These are phyloP conservation scores for Bombus ignitus DNA, from an alignment of 1,140 invertebrate genomes.

Conservation along the genomic window DNA sequence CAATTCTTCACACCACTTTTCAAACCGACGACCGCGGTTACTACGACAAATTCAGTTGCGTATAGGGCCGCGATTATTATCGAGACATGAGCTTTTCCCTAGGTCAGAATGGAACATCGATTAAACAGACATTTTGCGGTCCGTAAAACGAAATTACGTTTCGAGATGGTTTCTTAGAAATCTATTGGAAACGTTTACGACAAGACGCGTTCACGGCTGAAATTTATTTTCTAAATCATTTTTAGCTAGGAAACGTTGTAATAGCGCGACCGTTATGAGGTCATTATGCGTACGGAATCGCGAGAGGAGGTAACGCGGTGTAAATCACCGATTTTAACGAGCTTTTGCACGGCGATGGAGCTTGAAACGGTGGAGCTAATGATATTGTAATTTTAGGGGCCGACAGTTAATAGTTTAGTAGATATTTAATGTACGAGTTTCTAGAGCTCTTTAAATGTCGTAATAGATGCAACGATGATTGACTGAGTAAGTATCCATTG, in stretches of 20 bases:
- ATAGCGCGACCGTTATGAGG: not conserved
- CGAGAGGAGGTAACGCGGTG: not conserved
- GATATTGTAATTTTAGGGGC: constrained; percentile 20
- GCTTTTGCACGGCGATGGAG: constrained; percentile 7
- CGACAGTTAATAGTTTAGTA: not conserved
- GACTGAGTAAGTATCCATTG: not conserved
- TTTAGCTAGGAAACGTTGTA: not conserved
- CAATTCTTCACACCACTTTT: not conserved
- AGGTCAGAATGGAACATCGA: not conserved
- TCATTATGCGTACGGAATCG: constrained; percentile 6
- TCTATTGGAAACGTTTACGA: constrained; percentile 11
- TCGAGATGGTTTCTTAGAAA: not conserved
- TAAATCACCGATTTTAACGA: constrained; percentile 35
- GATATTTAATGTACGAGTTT: not conserved
- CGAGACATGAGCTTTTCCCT: no score
- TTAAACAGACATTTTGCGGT: not conserved
- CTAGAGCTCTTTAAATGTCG: not conserved
- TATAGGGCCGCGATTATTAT: not conserved
- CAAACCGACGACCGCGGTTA: not conserved
- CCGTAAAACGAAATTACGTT: not conserved
- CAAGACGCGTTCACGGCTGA: not conserved
- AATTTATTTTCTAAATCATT: constrained; percentile 8
- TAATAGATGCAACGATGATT: not conserved
- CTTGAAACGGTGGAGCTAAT: not conserved
- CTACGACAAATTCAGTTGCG: not conserved